Conservation (phyloP, 2,888 invertebrate genomes). For the Parochlus steinenii region DNA sequence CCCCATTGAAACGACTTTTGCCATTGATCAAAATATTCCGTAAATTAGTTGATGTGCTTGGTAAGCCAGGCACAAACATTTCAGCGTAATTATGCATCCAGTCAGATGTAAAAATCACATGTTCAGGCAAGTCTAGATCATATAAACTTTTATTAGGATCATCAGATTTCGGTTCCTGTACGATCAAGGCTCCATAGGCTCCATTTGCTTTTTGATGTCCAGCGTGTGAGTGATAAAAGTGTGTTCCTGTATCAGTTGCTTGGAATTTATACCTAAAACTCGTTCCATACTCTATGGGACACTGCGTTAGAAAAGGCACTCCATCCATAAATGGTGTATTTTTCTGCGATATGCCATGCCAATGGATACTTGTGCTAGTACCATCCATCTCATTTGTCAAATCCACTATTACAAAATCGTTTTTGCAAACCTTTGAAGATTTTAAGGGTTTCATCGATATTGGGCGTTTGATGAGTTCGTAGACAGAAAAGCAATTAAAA, state of each 20-base stretch:
- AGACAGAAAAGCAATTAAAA: no score
- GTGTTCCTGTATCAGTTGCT: constrained; percentile 49
- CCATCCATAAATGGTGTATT: constrained; percentile 60
- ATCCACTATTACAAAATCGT: constrained; percentile 56
- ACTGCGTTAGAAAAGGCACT: constrained; percentile 59
- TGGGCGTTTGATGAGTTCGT: no score
- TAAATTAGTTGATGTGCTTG: constrained; percentile 10
- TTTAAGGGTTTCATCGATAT: no score
- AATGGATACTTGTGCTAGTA: constrained; percentile 53
- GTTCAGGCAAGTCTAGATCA: constrained; percentile 53
- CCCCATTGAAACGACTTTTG: no score
- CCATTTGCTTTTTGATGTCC: constrained; percentile 63
- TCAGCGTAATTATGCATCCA: constrained; percentile 52
- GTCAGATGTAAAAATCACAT: constrained; percentile 56
- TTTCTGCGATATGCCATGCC: constrained; percentile 50
- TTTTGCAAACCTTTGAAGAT: constrained; percentile 50
- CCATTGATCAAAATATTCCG: constrained; percentile 22
- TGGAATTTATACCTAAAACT: constrained; percentile 55
- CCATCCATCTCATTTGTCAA: constrained; percentile 52
- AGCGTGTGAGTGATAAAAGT: constrained; percentile 54
- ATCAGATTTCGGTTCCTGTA: constrained; percentile 42
- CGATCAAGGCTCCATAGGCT: constrained; percentile 55
- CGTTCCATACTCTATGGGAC: constrained; percentile 49
- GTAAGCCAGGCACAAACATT: constrained; percentile 20
- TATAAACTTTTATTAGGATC: constrained; percentile 48